A percentile compares a stretch with the other conserved stretches of the same genome.
Evolutionary conservation across 2,797 vertebrate species (phyloP).

Genomic region (Notoglanidium macrostoma): DNA sequence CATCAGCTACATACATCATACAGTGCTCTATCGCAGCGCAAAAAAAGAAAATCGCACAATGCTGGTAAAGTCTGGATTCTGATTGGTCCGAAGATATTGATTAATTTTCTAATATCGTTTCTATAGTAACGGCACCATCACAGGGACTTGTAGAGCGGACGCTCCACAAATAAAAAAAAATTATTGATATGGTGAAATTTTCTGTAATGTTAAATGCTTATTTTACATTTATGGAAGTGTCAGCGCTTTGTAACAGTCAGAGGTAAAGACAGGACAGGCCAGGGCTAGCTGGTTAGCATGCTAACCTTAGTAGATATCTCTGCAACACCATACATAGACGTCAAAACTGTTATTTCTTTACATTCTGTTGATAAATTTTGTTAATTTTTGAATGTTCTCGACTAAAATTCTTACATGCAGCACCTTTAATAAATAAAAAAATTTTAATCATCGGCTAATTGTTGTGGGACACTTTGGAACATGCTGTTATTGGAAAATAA

Average conservation of each 20-base stretch:
- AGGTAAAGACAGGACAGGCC: background rate
- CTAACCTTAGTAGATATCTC: too few species aligned
- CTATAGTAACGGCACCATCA: background rate
- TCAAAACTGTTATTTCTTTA: too few species aligned
- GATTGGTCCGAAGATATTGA: background rate
- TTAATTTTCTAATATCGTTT: background rate
- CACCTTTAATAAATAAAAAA: background rate
- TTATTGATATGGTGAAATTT: background rate
- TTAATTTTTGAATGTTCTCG: too few species aligned
- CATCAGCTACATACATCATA: background rate
- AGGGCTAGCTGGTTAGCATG: too few species aligned
- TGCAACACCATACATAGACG: too few species aligned
- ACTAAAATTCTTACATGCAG: too few species aligned
- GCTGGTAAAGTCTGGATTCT: background rate
- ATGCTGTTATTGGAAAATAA: background rate
- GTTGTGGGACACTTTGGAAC: background rate
- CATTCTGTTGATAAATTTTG: too few species aligned
- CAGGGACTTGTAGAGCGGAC: background rate
- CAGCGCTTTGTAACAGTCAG: background rate
- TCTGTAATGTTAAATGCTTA: background rate
- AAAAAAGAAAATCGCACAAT: background rate
- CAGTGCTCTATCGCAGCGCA: background rate
- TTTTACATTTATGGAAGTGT: background rate
- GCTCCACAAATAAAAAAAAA: background rate
- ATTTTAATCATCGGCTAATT: background rate